Base-by-base conservation (phyloP, 1,140 invertebrate species). In the Meloidogyne exigua region DNA sequence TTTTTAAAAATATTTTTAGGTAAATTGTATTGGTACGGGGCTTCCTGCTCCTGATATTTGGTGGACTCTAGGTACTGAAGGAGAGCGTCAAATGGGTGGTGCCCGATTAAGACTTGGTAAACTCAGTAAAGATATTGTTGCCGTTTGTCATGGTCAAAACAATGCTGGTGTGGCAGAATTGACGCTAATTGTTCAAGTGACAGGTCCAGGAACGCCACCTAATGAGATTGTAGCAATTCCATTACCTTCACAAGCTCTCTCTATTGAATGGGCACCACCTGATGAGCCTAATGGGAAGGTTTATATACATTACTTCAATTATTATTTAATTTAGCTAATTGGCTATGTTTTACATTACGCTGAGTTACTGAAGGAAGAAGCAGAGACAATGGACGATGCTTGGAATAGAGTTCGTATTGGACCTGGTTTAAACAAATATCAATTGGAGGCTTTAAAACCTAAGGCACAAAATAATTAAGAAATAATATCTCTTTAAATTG, bases 251-350 rank as follows among this genome's bases (percentile, higher is more conserved):
- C 80, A 87, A 75, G 77, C 75, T 63, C 73, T 87, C 26, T 85
- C 83, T 67, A 81, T 87, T 32, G 85, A 87, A 78, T 87, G 85
- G 85, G 85, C 86, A n/a, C 72, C 84, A 23, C 86, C 86, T 32
- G 86, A 87, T 69, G 82, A 82, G 21, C 75, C 87, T 11, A 87
- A 87, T 76, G 85, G 85, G 21, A 76, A 84, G 36, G 72, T 85
- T 72, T 69, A 4, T 25, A 39, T 36, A 28, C 9, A 18, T n/a
- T 12, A 25, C n/a, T 11, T 44, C 36, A 10, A 0, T 3, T 28
- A 32, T 39, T 44, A 15, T 18, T 26, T 62, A 15, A 44, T 71
- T 71, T 44, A 71, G 73, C 10, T 78, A 28, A 78, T 39, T 68
- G 63, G 68, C 28, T 87, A 87, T 57, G 68, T 87, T 36, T 75